Evolutionary conservation across 2,888 invertebrate genomes (phyloP), one percentile per base, ranked within the genome.

Genomic region (Fragum fragum): DNA sequence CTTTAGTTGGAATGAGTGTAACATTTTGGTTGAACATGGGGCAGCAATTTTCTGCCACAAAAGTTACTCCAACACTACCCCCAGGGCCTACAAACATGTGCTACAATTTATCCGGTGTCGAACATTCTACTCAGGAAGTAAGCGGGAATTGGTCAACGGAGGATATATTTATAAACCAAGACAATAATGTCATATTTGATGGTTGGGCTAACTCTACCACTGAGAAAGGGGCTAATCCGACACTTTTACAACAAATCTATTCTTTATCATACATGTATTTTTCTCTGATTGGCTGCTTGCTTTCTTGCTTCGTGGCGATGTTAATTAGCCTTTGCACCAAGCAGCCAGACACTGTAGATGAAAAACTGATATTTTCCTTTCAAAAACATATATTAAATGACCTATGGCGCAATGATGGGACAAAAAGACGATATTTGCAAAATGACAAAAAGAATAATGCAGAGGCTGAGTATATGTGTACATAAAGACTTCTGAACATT

Each of bases 31-130:
- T 57, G 57, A 57, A 57, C 28, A 63, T 74, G 21, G 79, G 79
- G 26, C 75, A 75, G 29, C 74, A 70, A 23, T 79, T 79, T 57
- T 71, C 63, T 3, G 29, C 69, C 16, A 23, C 55, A 6, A 21
- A 63, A 23, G 39, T 29, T n/a, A 29, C 75, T 9, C 55, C 70
- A 5, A 75, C 61, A 16, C 61, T 79, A 0, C 75, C 71, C 9
- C 42, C 71, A 18, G 79, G 79, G 18, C 79, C 75, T 23, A 75
- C 57, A 7, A 66, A 75, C 57, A 57, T 5, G 23, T 57, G 57
- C 14, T 9, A 21, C 2, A 21, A 57, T 23, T 6, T 57, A 3
- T 21, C 26, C 1, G 3, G 11, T 6, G 26, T 5, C 3, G 7
- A n/a, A 47, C 5, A 47, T 47, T 47, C 5, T 16, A 47, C 47